These are phyloP conservation scores for Phasia obesa DNA, from an alignment of 2,888 invertebrate species.

Conservation along the genomic window DNA sequence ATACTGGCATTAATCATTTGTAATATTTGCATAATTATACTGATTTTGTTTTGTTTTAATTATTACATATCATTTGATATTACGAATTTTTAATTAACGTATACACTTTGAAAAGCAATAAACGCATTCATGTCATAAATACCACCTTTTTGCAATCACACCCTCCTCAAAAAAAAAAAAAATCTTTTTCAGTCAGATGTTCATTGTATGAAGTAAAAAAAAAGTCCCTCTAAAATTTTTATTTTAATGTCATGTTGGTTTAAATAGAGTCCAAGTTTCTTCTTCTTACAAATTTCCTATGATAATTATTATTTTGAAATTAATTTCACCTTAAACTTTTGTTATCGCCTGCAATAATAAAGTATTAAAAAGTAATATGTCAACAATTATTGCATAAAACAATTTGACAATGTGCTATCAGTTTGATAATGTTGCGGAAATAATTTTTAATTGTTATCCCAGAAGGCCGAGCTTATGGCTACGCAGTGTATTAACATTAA, in stretches of 20 bases:
- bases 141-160: background rate
- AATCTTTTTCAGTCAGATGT: background rate
- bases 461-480: no score
- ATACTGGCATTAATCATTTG: constrained; percentile 16
- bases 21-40: background rate
- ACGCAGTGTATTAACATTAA: no score
- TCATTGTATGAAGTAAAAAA: no score
- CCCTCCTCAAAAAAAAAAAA: background rate
- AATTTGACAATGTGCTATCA: background rate
- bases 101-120: constrained; percentile 51
- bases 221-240: no score
- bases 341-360: no score
- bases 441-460: no score
- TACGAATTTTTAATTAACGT: constrained; percentile 45
- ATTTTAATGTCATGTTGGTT: constrained; percentile 10
- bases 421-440: background rate
- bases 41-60: background rate
- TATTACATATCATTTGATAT: constrained; percentile 30
- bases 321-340: constrained; percentile 13
- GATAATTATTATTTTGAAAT: no score
- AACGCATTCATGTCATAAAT: constrained; percentile 51
- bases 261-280: no score
- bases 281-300: no score
- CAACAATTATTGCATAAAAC: constrained; percentile 10
- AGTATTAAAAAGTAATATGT: constrained; percentile 10